These are phyloP conservation scores for Elmis aenea DNA, from an alignment of 2,888 invertebrate species.

Conservation along the genomic window DNA sequence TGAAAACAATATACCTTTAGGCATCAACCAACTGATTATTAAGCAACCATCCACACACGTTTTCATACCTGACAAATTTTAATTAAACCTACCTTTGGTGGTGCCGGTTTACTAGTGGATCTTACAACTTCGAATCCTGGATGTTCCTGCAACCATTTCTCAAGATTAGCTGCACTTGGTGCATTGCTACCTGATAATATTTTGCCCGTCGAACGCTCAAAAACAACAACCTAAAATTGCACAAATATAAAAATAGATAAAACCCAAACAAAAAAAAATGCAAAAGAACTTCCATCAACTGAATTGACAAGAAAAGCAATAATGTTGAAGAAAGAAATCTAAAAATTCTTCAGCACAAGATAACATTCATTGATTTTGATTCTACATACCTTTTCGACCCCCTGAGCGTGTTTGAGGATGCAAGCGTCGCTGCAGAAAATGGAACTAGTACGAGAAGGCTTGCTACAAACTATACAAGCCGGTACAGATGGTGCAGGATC, in stretches of 20 bases:
- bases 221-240: slow-evolving; percentile 60
- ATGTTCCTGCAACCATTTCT: slow-evolving; percentile 79
- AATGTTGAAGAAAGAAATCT: no score
- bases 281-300: slow-evolving; percentile 2
- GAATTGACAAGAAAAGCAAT: slow-evolving; percentile 1
- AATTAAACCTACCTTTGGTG: not conserved
- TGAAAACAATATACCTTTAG: no score
- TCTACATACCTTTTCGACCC: slow-evolving; percentile 51
- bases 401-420: slow-evolving; percentile 78
- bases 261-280: slow-evolving; percentile 6
- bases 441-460: slow-evolving; percentile 69
- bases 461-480: slow-evolving; percentile 72
- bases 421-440: slow-evolving; percentile 89
- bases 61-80: no score
- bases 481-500: slow-evolving; percentile 15
- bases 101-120: slow-evolving; percentile 47
- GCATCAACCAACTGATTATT: no score
- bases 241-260: slow-evolving; percentile 5
- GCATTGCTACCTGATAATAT: slow-evolving; percentile 72
- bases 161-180: slow-evolving; percentile 73
- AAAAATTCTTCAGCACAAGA: no score
- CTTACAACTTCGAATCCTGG: slow-evolving; percentile 82
- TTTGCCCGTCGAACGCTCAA: slow-evolving; percentile 74
- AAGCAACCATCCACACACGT: no score
- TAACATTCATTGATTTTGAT: no score